These are phyloP conservation scores for Calameuta pallipes DNA, from an alignment of 2,888 invertebrate genomes.

Conservation along the genomic window DNA sequence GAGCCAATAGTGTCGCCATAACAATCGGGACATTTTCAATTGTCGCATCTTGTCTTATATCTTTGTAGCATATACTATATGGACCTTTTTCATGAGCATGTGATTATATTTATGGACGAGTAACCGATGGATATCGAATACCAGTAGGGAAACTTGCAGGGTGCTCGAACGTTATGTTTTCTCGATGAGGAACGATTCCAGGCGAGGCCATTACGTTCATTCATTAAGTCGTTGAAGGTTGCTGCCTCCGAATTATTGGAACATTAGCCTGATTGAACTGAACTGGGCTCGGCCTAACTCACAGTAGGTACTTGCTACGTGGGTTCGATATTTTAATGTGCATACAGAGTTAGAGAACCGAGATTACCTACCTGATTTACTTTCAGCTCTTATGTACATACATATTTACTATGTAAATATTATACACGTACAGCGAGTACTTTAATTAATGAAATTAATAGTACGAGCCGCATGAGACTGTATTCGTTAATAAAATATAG, in stretches of 20 bases:
- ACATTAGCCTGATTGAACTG: slow-evolving; percentile 65
- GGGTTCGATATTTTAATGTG: neutral
- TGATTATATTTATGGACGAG: neutral
- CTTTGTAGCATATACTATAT: neutral
- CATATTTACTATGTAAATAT: neutral
- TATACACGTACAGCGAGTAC: neutral
- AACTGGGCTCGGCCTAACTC: slow-evolving; percentile 55
- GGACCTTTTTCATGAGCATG: neutral
- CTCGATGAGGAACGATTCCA: slow-evolving; percentile 13
- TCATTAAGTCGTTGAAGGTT: slow-evolving; percentile 53
- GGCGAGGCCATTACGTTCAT: slow-evolving; percentile 56
- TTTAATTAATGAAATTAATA: neutral
- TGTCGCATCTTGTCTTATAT: neutral
- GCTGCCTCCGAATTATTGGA: slow-evolving; percentile 58
- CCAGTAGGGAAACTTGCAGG: neutral
- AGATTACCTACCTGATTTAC: neutral
- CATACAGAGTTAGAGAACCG: neutral
- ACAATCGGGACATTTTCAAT: neutral
- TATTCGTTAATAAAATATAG: neutral
- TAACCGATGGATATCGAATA: neutral
- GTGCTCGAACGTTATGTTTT: neutral
- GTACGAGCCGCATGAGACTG: neutral
- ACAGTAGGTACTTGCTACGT: neutral
- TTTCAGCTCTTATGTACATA: neutral
- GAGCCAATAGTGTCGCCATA: neutral